Conservation (phyloP, 2,113 vertebrate genomes). For the Apteryx owenii region DNA sequence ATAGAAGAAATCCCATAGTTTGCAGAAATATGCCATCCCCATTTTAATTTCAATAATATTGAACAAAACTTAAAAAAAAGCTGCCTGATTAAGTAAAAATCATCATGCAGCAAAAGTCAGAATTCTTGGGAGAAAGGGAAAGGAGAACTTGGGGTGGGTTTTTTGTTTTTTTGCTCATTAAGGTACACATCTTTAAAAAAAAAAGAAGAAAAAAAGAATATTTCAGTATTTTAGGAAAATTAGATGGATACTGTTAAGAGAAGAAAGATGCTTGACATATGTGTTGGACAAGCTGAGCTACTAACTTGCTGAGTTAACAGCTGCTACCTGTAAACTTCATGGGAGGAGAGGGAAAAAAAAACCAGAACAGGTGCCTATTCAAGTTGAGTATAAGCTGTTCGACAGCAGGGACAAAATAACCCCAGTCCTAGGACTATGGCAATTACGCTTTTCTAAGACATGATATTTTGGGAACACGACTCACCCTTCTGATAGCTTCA, state of each 20-base stretch:
- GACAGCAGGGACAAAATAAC: background rate
- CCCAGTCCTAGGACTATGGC: background rate
- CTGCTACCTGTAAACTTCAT: constrained; percentile 8
- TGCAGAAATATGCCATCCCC: background rate
- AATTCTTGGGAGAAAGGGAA: background rate
- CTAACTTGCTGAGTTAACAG: constrained; percentile 10
- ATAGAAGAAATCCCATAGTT: background rate
- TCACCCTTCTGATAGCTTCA: background rate
- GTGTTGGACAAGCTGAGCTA: background rate
- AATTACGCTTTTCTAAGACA: background rate
- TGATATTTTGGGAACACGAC: background rate
- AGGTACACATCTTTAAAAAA: background rate
- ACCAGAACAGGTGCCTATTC: background rate
- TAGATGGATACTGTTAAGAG: background rate
- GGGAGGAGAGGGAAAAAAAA: background rate
- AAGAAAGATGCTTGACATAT: background rate
- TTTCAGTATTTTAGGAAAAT: background rate
- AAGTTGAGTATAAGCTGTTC: background rate
- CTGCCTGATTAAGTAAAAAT: background rate
- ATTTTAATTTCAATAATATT: background rate
- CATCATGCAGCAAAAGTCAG: background rate
- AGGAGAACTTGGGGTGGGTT: background rate
- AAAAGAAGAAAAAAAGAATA: background rate
- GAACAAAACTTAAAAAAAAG: background rate
- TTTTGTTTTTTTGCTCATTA: background rate